These are phyloP conservation scores for Limnephilus lunatus DNA, from an alignment of 2,888 invertebrate genomes.

Conservation along the genomic window DNA sequence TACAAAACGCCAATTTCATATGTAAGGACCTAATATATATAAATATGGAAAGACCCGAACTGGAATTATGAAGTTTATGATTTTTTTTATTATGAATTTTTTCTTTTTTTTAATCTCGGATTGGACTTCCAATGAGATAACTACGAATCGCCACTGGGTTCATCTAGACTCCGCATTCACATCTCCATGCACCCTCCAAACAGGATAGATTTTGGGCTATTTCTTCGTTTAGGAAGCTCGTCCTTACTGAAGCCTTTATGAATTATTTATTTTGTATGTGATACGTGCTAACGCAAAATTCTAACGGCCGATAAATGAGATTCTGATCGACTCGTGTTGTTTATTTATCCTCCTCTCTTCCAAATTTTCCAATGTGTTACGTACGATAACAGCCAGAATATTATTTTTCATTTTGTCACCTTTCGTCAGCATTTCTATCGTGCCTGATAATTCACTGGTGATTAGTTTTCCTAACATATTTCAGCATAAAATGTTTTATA, in stretches of 20 bases:
- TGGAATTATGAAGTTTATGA: no score
- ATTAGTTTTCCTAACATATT: not conserved
- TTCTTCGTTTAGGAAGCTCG: not conserved
- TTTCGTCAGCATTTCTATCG: not conserved
- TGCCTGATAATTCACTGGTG: not conserved
- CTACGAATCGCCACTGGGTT: not conserved
- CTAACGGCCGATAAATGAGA: constrained; percentile 55
- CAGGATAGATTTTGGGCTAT: not conserved
- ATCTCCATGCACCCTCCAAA: not conserved
- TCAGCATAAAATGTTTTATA: not conserved
- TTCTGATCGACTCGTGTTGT: constrained; percentile 55
- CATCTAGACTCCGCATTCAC: not conserved
- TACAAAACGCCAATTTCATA: no score
- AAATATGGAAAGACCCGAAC: no score
- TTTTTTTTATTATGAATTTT: no score
- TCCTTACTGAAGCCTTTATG: not conserved
- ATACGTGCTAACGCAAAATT: constrained; percentile 32
- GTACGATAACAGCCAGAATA: not conserved
- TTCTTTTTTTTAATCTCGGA: no score
- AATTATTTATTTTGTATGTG: constrained; percentile 45
- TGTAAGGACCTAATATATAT: no score
- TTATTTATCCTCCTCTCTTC: constrained; percentile 49
- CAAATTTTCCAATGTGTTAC: constrained; percentile 16
- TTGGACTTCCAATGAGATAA: no score
- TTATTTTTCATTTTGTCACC: not conserved